Percentiles rank a stretch among this genome's conserved stretches.
Conservation (phyloP, 2,888 invertebrate species). For the Polylopha cassiicola region DNA sequence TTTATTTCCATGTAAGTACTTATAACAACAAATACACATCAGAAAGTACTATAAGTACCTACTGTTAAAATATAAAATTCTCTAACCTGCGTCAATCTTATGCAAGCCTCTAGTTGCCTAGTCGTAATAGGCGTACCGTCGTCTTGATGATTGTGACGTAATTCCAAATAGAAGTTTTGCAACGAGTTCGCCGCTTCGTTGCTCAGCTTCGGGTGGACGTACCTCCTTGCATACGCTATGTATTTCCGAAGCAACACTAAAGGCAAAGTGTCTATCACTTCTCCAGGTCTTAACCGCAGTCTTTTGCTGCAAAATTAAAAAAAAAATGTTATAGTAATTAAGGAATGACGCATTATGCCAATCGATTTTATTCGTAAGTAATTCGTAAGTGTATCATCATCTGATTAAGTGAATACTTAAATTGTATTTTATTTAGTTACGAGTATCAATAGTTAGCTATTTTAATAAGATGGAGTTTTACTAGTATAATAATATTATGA, state of each 20-base stretch:
- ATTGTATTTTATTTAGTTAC: too few relatives aligned
- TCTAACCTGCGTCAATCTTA: conserved; percentile 88
- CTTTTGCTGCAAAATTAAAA: conserved; percentile 68
- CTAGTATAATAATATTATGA: too few relatives aligned
- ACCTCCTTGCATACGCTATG: conserved; percentile 92
- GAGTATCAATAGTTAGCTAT: too few relatives aligned
- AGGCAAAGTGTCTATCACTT: conserved; percentile 84
- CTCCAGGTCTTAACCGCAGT: conserved; percentile 77
- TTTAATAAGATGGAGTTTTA: too few relatives aligned
- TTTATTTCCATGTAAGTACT: too few relatives aligned
- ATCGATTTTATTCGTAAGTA: too few relatives aligned
- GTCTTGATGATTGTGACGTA: conserved; percentile 82
- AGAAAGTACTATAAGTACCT: too few relatives aligned
- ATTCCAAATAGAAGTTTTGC: conserved; percentile 87
- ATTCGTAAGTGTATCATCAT: too few relatives aligned
- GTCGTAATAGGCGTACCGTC: conserved; percentile 88
- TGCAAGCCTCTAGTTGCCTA: conserved; percentile 92
- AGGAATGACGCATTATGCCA: not conserved
- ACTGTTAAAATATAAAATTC: too few relatives aligned
- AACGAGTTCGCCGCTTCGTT: conserved; percentile 83
- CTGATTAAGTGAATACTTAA: too few relatives aligned
- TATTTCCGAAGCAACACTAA: conserved; percentile 89
- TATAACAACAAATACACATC: too few relatives aligned
- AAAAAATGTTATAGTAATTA: not conserved
- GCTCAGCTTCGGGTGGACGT: conserved; percentile 88